These are phyloP conservation scores for Trichomycterus rosablanca DNA, from an alignment of 2,113 vertebrate genomes.

Conservation along the genomic window DNA sequence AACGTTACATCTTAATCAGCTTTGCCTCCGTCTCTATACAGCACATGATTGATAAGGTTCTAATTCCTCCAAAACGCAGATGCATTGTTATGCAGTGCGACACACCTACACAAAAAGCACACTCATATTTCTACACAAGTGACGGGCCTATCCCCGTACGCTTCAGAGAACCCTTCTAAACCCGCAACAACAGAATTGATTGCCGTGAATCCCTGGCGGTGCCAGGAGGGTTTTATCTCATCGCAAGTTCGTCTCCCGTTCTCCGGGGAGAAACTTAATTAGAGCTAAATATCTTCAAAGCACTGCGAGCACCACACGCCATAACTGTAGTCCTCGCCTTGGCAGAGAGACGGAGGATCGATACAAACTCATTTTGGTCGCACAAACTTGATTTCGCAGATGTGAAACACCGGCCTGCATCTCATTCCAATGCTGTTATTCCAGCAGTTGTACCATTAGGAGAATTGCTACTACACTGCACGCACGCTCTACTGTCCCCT, in stretches of 20 bases:
- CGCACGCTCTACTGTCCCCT: too few species aligned
- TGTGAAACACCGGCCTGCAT: conserved; percentile 2
- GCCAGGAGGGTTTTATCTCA: conserved; percentile 40
- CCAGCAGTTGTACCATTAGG: too few species aligned
- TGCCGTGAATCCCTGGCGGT: conserved; percentile 37
- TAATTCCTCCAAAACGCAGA: neutral
- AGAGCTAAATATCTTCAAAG: conserved; percentile 74
- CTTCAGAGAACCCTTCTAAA: conserved; percentile 25
- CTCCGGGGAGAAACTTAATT: conserved; percentile 67
- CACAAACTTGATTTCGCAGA: conserved; percentile 44
- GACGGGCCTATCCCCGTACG: neutral
- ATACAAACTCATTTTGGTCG: conserved; percentile 55
- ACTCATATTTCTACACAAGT: conserved; percentile 3
- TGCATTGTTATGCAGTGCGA: too few species aligned
- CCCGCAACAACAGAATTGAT: conserved; percentile 43
- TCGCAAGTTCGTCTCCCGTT: conserved; percentile 48
- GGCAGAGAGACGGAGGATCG: conserved; percentile 45
- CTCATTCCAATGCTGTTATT: conserved; percentile 12
- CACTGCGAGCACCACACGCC: conserved; percentile 36
- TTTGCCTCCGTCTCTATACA: neutral
- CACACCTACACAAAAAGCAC: conserved; percentile 1
- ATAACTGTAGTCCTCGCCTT: conserved; percentile 52
- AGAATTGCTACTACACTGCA: too few species aligned
- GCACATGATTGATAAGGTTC: neutral
- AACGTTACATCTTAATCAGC: neutral